These are phyloP conservation scores for Pogonomyrmex californicus DNA, from an alignment of 1,140 invertebrate genomes.

Conservation along the genomic window DNA sequence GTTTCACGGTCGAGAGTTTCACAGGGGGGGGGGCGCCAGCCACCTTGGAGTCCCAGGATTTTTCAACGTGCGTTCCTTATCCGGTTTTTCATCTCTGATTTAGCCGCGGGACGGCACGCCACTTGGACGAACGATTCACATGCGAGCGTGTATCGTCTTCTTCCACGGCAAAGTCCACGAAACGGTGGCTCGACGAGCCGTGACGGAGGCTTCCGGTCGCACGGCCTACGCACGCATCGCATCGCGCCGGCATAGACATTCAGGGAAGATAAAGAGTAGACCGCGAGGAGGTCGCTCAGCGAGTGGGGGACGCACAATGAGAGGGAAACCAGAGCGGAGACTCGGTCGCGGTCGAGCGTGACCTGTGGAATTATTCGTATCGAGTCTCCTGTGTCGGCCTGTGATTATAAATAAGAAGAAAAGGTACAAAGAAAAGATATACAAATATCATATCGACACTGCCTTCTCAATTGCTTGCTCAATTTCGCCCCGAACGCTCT, in stretches of 20 bases:
- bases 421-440: neutral
- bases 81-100: slow-evolving; percentile 26
- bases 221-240: slow-evolving; percentile 79
- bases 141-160: slow-evolving; percentile 47
- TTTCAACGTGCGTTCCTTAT: slow-evolving; percentile 10
- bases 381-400: neutral
- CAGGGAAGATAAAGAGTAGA: slow-evolving; percentile 60
- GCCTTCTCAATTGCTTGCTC: no score
- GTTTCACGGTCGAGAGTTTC: slow-evolving; percentile 4
- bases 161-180: slow-evolving; percentile 56
- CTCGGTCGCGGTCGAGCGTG: slow-evolving; percentile 53
- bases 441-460: neutral
- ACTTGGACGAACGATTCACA: slow-evolving; percentile 50
- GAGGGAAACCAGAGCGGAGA: slow-evolving; percentile 57
- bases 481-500: neutral
- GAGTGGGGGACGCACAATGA: slow-evolving; percentile 54
- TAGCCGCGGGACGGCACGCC: slow-evolving; percentile 28
- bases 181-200: slow-evolving; percentile 79
- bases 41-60: neutral
- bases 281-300: slow-evolving; percentile 56
- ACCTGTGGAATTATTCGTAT: slow-evolving; percentile 47
- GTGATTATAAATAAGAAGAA: neutral
- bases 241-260: slow-evolving; percentile 49
- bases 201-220: slow-evolving; percentile 84
- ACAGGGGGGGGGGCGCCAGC: neutral